phyloP scores from a whole-genome alignment of 2,888 invertebrate genomes.

The Bedellia somnulentella region DNA sequence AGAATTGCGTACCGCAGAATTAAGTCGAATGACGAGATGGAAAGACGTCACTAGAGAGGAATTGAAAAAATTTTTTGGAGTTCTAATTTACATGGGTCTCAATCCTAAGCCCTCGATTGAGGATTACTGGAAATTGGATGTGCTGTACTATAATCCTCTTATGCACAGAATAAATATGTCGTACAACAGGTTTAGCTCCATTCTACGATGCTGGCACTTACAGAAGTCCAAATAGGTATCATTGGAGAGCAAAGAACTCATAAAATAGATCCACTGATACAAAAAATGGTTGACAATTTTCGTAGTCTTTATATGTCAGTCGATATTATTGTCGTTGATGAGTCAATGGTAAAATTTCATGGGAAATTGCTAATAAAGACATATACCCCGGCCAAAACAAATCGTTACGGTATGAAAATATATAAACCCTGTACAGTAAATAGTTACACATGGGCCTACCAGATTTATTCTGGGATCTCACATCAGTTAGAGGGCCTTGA shows the following conservation, averaged over 20 bases:
- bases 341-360: conserved; percentile 9
- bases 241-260: conserved; percentile 7
- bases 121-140: conserved; percentile 8
- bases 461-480: conserved; percentile 3
- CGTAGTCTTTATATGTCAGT: conserved; percentile 8
- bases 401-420: conserved; percentile 7
- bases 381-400: conserved; percentile 5
- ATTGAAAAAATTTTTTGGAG: conserved; percentile 8
- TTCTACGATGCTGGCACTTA: conserved; percentile 8
- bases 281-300: conserved; percentile 8
- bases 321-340: conserved; percentile 9
- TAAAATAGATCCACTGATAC: conserved; percentile 8
- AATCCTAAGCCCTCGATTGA: conserved; percentile 8
- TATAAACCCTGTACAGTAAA: conserved; percentile 7
- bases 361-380: conserved; percentile 5
- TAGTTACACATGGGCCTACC: conserved; percentile 7
- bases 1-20: conserved; percentile 9
- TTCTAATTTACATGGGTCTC: conserved; percentile 9
- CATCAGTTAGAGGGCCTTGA: conserved; percentile 1
- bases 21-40: conserved; percentile 11
- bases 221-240: conserved; percentile 7
- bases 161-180: conserved; percentile 11
- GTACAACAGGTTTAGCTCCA: conserved; percentile 8
- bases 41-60: conserved; percentile 11
- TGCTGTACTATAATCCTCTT: conserved; percentile 8